A percentile compares a stretch with the other conserved stretches of the same genome.
phyloP scores from a whole-genome alignment of 1,140 invertebrate genomes.

The Atta texana region DNA sequence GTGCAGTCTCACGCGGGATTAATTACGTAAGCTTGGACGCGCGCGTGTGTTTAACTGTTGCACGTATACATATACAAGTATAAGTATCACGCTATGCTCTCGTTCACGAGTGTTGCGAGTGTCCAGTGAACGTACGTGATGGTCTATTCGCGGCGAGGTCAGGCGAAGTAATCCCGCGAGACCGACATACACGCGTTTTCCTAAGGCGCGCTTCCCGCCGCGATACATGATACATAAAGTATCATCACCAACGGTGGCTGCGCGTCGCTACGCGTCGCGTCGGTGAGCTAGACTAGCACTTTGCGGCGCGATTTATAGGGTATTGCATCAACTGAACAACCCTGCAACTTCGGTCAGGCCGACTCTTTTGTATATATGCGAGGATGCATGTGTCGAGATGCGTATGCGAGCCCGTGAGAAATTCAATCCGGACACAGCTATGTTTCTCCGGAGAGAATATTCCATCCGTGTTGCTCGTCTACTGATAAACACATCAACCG shows the following conservation, averaged over 20 bases:
- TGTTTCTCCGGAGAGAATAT: slow-evolving; percentile 3
- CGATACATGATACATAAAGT: neutral
- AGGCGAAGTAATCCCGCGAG: neutral
- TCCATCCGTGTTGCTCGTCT: neutral
- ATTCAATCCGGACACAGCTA: slow-evolving; percentile 12
- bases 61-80: neutral
- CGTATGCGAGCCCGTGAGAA: neutral
- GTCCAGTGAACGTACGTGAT: slow-evolving; percentile 1
- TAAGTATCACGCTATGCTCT: neutral
- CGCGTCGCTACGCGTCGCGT: too few relatives aligned
- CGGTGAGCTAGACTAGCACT: slow-evolving; percentile 69
- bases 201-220: slow-evolving; percentile 18
- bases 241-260: too few relatives aligned
- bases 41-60: slow-evolving; percentile 14
- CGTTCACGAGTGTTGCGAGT: neutral
- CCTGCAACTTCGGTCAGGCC: slow-evolving; percentile 32
- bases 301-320: slow-evolving; percentile 78
- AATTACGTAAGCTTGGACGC: slow-evolving; percentile 70
- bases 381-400: neutral
- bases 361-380: slow-evolving; percentile 53
- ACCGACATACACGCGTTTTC: slow-evolving; percentile 50
- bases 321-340: slow-evolving; percentile 71
- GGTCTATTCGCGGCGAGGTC: neutral
- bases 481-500: slow-evolving; percentile 39
- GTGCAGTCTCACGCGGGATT: slow-evolving; percentile 73